Evolutionary conservation across 2,797 vertebrate genomes (phyloP).

Genomic region (Enteromius anoplus): DNA sequence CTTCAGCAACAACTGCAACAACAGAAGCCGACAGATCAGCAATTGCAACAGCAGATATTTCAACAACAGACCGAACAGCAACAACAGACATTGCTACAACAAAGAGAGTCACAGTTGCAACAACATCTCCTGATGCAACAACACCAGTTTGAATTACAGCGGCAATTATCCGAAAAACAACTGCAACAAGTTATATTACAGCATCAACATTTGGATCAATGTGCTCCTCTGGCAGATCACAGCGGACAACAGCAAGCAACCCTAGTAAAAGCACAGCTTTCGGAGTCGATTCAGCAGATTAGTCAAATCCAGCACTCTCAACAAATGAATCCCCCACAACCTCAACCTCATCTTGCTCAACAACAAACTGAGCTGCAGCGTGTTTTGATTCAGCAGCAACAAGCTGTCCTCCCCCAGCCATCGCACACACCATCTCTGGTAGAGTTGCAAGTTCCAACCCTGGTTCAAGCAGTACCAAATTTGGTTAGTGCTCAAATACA

Average conservation of each 20-base stretch:
- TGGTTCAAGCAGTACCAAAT: conserved; percentile 63
- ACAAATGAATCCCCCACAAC: conserved; percentile 60
- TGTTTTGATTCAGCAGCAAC: conserved; percentile 61
- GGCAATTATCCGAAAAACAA: conserved; percentile 63
- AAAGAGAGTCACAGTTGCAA: conserved; percentile 56
- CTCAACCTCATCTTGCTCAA: conserved; percentile 63
- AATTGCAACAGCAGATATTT: conserved; percentile 54
- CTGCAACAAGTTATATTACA: conserved; percentile 65
- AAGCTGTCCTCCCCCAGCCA: conserved; percentile 63
- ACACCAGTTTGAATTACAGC: conserved; percentile 46
- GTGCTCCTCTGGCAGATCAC: conserved; percentile 44
- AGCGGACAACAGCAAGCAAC: conserved; percentile 57
- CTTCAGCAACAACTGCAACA: conserved; percentile 67
- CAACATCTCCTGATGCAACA: conserved; percentile 53
- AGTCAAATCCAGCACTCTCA: conserved; percentile 67
- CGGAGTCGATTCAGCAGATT: conserved; percentile 55
- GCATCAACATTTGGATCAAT: conserved; percentile 64
- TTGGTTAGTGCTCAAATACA: conserved; percentile 64
- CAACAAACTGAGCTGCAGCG: conserved; percentile 68
- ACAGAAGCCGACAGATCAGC: conserved; percentile 49
- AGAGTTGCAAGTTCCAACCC: conserved; percentile 67
- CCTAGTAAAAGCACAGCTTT: conserved; percentile 61
- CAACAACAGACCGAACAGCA: conserved; percentile 52
- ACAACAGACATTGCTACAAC: conserved; percentile 48
- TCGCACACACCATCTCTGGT: conserved; percentile 64